Base-by-base conservation (phyloP, 2,797 vertebrate species). In the Bovichtus diacanthus region DNA sequence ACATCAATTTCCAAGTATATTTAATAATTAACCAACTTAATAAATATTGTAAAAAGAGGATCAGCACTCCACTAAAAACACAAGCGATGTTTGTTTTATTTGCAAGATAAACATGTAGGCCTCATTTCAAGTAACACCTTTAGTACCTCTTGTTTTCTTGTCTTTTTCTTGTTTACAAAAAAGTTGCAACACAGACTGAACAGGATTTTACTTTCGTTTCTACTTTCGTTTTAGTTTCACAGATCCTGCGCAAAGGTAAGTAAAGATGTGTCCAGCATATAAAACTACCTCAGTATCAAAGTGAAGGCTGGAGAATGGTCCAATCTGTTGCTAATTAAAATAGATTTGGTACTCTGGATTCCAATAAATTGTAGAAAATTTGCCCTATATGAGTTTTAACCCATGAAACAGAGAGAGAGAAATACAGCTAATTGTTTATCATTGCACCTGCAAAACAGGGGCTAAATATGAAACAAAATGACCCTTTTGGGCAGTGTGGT, bases 11-110 rank as follows among this genome's bases (percentile, higher is more conserved):
- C n/a, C 71, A 80, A 89, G 60, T 36, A 51, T 18, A 44, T 60
- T 90, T 51, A 87, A 91, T 87, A 79, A 89, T 90, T 71, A 49
- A 88, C 34, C 15, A 47, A n/a, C 9, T 43, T 62, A 9, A 74
- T 78, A 76, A 88, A 88, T 78, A 82, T 78, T 70, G 58, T 62
- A 78, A 68, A 74, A 58, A 78, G 39, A 58, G 18, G 56, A 68
- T 55, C 27, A 60, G 29, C 36, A 62, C 56, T 60, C 3, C 11
- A 44, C 47, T 15, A 67, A 64, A 31, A 73, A 44, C 39, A 38
- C n/a, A 34, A 19, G 9, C 58, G 21, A 64, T 69, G 34, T 78
- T 65, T 46, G 25, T 51, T 69, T 60, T 62, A 21, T 25, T 53
- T 39, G 6, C 23, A 27, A 11, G 60, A 49, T 78, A 50, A 56